phyloP scores from a whole-genome alignment of 2,888 invertebrate species.

The Tanypteryx hageni region DNA sequence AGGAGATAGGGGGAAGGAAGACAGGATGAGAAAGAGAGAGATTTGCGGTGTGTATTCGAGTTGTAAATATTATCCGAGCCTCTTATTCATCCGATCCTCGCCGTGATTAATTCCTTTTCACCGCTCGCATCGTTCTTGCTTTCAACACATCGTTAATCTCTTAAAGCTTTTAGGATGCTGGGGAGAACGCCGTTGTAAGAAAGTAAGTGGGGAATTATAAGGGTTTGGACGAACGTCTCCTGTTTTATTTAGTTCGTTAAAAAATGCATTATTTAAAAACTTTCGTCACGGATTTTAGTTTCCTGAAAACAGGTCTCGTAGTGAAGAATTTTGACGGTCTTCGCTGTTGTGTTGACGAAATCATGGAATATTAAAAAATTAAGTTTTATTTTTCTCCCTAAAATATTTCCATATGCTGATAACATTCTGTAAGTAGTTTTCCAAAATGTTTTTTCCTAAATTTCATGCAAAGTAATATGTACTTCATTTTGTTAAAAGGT shows the following conservation, averaged over 20 bases:
- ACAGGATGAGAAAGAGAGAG: background rate
- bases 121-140: slow-evolving; percentile 35
- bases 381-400: too few relatives aligned
- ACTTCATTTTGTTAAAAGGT: too few relatives aligned
- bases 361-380: too few relatives aligned
- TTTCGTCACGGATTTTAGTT: too few relatives aligned
- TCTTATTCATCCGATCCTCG: slow-evolving; percentile 50
- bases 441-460: too few relatives aligned
- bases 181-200: background rate
- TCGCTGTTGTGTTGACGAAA: too few relatives aligned
- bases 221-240: background rate
- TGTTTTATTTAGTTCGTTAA: background rate
- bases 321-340: too few relatives aligned
- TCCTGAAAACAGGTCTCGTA: too few relatives aligned
- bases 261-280: background rate
- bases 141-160: slow-evolving; percentile 64
- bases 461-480: too few relatives aligned
- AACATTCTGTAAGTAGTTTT: too few relatives aligned
- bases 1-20: background rate
- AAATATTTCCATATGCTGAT: too few relatives aligned
- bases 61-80: slow-evolving; percentile 52
- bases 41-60: background rate
- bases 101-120: slow-evolving; percentile 55
- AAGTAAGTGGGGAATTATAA: background rate
- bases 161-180: background rate